Conservation (phyloP, 2,113 vertebrate species). For the Mixornis gularis region DNA sequence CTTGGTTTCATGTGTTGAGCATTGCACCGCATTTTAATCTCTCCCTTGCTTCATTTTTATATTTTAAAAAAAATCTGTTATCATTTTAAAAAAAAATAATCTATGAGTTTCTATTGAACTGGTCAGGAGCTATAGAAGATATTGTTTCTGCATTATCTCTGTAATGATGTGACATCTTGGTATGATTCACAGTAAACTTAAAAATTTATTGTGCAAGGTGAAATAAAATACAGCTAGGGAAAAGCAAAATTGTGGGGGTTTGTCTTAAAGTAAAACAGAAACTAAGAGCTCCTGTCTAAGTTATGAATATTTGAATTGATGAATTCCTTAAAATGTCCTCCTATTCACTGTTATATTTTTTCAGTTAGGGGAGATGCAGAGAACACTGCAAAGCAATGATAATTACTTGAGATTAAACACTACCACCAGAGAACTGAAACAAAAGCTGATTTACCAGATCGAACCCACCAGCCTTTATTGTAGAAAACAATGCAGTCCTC, state of each 20-base stretch:
- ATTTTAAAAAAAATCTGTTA: neutral
- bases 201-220: neutral
- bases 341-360: neutral
- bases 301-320: neutral
- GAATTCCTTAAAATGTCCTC: neutral
- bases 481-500: neutral
- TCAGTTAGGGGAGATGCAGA: neutral
- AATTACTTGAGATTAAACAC: slow-evolving; percentile 28
- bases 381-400: neutral
- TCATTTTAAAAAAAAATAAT: neutral
- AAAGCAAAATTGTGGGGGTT: rapidly evolving
- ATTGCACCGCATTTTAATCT: neutral
- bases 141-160: neutral
- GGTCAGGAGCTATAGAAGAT: neutral
- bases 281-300: neutral
- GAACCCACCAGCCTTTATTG: neutral
- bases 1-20: neutral
- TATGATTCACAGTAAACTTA: neutral
- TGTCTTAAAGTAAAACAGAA: neutral
- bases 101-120: neutral
- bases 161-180: neutral
- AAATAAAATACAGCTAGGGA: neutral
- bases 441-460: neutral
- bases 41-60: neutral
- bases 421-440: neutral